Base-by-base conservation (phyloP, 2,888 invertebrate species). In the Oxyscelio sp. region DNA sequence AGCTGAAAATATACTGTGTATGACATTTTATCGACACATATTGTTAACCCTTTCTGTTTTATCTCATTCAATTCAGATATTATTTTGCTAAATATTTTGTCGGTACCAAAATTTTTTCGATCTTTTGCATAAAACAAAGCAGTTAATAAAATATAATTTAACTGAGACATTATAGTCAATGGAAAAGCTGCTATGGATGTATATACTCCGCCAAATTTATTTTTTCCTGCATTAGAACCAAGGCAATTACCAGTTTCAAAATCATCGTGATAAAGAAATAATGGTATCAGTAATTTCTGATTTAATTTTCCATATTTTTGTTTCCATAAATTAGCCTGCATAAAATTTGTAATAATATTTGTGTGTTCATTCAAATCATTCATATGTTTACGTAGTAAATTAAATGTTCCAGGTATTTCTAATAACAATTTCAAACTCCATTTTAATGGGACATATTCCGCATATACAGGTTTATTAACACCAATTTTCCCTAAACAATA, bases 341-440 rank as follows among this genome's bases (percentile, higher is more conserved):
- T 66, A 38, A 77, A 56, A 59, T 77, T 77, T 11, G 38, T 50
- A 40, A 78, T 78, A 52, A 52, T 21, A 22, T 24, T 15, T 52
- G n/a, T n/a, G n/a, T 78, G 68, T 34, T 59, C 52, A 3, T 31
- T 27, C 15, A 78, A 54, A 40, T 78, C 52, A 4, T 22, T 52
- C 19, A 78, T 68, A 13, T 78, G 59, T 50, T 50, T 17, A 61
- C 6, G 27, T n/a, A 78, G 13, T 45, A 68, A 61, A 27, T 68
- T 43, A 2, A 68, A 61, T 2, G 31, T 19, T 27, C 61, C 68
- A 2, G 78, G 68, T 52, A 78, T 56, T 78, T 77, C 77, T 17
- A 56, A 45, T 21, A 71, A 45, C 34, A 59, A 11, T 59, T 73
- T 73, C 15, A 73, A 34, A n/a, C n/a, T n/a, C n/a, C n/a, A n/a